These are phyloP conservation scores for Bradypodion ventrale DNA, from an alignment of 2,797 vertebrate genomes.

Conservation along the genomic window DNA sequence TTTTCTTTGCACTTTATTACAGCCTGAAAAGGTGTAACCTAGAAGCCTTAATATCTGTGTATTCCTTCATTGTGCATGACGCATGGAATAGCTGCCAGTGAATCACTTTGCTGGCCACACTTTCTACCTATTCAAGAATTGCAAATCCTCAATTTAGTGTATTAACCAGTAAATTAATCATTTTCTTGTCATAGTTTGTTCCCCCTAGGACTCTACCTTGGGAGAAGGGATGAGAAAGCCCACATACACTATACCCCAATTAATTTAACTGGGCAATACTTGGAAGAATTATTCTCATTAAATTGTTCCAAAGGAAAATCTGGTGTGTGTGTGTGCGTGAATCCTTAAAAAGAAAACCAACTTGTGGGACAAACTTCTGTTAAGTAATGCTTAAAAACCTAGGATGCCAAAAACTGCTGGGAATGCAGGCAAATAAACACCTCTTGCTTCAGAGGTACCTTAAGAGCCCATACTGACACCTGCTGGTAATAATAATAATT, in stretches of 20 bases:
- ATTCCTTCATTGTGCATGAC: background rate
- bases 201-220: background rate
- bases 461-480: slow-evolving; percentile 66
- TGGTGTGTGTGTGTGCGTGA: background rate
- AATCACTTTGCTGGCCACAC: background rate
- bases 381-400: background rate
- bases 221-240: background rate
- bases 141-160: background rate
- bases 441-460: background rate
- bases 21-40: background rate
- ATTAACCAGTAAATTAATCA: background rate
- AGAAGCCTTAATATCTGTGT: background rate
- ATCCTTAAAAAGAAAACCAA: background rate
- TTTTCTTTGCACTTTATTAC: no score
- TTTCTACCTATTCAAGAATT: background rate
- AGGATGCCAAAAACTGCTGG: background rate
- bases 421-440: background rate
- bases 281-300: background rate
- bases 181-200: background rate
- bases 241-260: background rate
- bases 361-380: background rate
- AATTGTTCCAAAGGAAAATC: background rate
- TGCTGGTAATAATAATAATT: no score
- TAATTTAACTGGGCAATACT: background rate
- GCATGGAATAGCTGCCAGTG: background rate